Base-by-base conservation (phyloP, 2,797 vertebrate genomes). In the Mormyrops attenuatus region DNA sequence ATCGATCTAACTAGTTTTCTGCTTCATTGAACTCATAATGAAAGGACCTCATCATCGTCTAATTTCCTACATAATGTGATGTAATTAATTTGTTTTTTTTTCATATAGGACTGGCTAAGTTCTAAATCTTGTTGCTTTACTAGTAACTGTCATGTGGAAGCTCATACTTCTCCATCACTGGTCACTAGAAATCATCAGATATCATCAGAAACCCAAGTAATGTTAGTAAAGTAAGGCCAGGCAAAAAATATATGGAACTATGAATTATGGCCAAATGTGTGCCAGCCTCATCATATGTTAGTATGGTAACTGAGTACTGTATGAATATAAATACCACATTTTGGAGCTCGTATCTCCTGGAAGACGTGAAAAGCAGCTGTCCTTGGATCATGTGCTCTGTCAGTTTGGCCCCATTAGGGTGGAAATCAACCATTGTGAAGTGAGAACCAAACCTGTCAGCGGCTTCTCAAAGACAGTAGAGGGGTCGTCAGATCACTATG, bases 1-100 rank as follows among this genome's bases (percentile, higher is more conserved):
- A 90, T 91, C 90, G 91, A 89, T 86, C 41, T 60, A 13, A 90
- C 90, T 87, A 1, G 90, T 90, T 91, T 92, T 93, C 89, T 92
- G 89, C 89, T 53, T 92, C 89, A 92, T 91, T 90, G 91, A 92
- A 57, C 89, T 89, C 89, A 90, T 77, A 92, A 86, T 88, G 2
- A 90, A 91, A 93, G 90, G 92, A 90, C 89, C 66, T 90, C 91
- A 90, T 90, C 80, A 91, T 92, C 90, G 89, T 90, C 92, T 88
- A 50, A 88, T 84, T 90, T 82, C 91, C 92, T 89, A 91, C 50
- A 34, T 90, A 90, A 91, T 63, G 73, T 86, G 82, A 91, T 90
- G 88, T 57, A 89, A 92, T 92, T 89, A 89, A 90, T 85, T 90
- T 90, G 20, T 87, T 20, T 47, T 52, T 47, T 52, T 87, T 92